phyloP scores from a whole-genome alignment of 2,888 invertebrate genomes.

The Aelia acuminata region DNA sequence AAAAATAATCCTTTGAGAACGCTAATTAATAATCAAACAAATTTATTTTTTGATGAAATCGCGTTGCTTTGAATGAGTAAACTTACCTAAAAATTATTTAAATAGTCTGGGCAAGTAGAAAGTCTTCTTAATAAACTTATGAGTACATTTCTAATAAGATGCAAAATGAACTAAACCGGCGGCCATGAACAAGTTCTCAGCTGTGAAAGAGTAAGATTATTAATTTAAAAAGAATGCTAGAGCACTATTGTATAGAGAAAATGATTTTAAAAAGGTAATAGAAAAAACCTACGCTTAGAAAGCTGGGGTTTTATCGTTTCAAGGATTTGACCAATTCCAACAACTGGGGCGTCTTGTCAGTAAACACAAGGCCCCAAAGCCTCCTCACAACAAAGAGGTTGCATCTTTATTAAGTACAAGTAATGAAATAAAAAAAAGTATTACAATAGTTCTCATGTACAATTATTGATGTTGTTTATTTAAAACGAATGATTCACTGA shows the following conservation, averaged over 20 bases:
- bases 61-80: neutral
- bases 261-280: neutral
- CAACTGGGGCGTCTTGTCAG: slow-evolving; percentile 58
- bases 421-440: neutral
- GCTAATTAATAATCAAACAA: neutral
- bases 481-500: neutral
- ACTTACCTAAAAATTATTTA: slow-evolving; percentile 50
- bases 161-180: slow-evolving; percentile 63
- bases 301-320: neutral
- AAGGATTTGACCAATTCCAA: neutral
- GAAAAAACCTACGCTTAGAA: neutral
- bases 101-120: slow-evolving; percentile 31
- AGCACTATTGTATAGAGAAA: neutral
- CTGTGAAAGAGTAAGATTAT: slow-evolving; percentile 40
- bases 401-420: slow-evolving; percentile 16
- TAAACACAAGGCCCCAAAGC: slow-evolving; percentile 56
- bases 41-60: neutral
- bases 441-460: neutral
- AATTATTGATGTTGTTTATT: neutral
- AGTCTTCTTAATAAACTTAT: slow-evolving; percentile 36
- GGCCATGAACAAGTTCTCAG: slow-evolving; percentile 63
- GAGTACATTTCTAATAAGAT: slow-evolving; percentile 59
- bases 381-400: slow-evolving; percentile 56
- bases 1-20: slow-evolving; percentile 38
- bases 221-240: neutral